Evolutionary conservation across 1,140 invertebrate genomes (phyloP), one percentile per base, ranked within the genome.

Genomic region (Zaprionus tsacasi): DNA sequence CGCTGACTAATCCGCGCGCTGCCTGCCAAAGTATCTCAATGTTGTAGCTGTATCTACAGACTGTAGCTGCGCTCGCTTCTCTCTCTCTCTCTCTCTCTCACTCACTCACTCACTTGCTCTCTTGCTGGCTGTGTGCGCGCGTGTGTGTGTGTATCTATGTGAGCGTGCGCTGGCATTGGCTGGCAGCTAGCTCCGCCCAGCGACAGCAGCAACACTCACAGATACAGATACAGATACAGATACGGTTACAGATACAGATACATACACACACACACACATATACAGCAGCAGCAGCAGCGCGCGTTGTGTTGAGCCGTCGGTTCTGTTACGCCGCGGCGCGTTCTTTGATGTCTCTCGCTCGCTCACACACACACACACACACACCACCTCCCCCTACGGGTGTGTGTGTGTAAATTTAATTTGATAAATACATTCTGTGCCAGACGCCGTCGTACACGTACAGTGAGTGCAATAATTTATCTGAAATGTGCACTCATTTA

Each of bases 401-500:
- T 77, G 69, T 82, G 64, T 88, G 70, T 88, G 85, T 89, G 85
- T 79, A 89, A 89, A 85, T 89, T 89, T 90, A 90, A 90, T 89
- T 90, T 89, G 86, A 89, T 89, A 81, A 89, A 89, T 89, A 89
- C 81, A 89, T 81, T 79, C 80, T 75, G 83, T 70, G 63, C 76
- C 72, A 81, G 66, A 77, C 80, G 81, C 67, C 81, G 82, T 71
- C 81, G 81, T 79, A 78, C 79, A 82, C 79, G 80, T 90, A 77
- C 78, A 1, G 21, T 86, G 86, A 90, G 82, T 90, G 87, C 87
- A 90, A 90, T 90, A 90, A 90, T 91, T 90, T 90, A 90, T 90
- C 86, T 90, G 81, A 91, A 90, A 90, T 90, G 86, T 90, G 86
- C 86, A 91, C 81, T 90, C 86, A 90, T 90, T 90, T 90, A 78